A percentile compares a stretch with the other conserved stretches of the same genome.
These are phyloP conservation scores for Heliconius nattereri DNA, from an alignment of 1,140 invertebrate species.

Conservation along the genomic window DNA sequence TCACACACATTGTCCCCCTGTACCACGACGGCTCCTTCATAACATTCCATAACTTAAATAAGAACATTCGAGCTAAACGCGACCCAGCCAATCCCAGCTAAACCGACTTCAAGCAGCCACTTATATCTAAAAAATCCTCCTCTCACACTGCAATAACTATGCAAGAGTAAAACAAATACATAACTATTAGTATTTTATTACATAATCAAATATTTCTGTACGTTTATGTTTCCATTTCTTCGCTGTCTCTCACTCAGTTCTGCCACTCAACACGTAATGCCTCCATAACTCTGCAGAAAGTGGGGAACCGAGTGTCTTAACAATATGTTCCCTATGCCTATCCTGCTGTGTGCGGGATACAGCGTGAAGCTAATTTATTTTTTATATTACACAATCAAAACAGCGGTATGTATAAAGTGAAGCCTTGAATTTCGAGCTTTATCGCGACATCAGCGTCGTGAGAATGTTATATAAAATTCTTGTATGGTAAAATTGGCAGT, in stretches of 20 bases:
- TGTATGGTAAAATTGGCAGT: slow-evolving; percentile 55
- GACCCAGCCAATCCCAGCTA: too few species aligned
- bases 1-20: too few species aligned
- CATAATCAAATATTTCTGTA: background rate
- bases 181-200: slow-evolving; percentile 9
- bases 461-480: slow-evolving; percentile 60
- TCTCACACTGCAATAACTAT: background rate
- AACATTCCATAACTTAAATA: background rate
- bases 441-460: slow-evolving; percentile 48
- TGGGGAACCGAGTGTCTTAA: too few species aligned
- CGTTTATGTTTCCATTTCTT: too few species aligned
- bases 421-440: slow-evolving; percentile 55
- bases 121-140: background rate
- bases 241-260: too few species aligned
- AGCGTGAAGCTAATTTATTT: too few species aligned
- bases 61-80: background rate
- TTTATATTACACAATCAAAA: background rate
- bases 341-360: too few species aligned
- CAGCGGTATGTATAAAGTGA: slow-evolving; percentile 25
- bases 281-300: too few species aligned
- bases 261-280: too few species aligned
- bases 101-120: too few species aligned
- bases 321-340: too few species aligned
- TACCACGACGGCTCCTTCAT: background rate
- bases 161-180: too few species aligned